Evolutionary conservation across 2,888 invertebrate species (phyloP), one percentile per base, ranked within the genome.

Genomic region (Epirrita christyi): DNA sequence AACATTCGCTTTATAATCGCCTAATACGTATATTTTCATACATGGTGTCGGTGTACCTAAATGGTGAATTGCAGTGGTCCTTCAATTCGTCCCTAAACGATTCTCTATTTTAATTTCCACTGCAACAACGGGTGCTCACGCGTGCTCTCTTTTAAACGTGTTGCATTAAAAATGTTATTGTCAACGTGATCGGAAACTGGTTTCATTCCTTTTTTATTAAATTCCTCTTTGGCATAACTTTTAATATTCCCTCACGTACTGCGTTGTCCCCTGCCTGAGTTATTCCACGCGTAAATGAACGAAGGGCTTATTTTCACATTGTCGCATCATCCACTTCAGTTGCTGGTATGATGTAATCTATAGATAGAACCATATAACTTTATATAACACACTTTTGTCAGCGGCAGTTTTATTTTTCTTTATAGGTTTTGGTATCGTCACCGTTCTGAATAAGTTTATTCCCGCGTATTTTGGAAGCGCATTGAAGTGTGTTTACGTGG

Each of bases 401-500:
- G 11, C 7, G 1, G 36, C n/a, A 3, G 10, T 29, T 45, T 10
- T 37, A 5, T 61, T 63, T 53, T 69, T 70, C 57, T 59, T 14
- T 59, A 70, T 72, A 65, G 14, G 15, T 46, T 29, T 43, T 29
- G 4, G 1, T 46, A 6, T 41, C 7, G 47, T 36, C 47, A 36
- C 32, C 11, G 28, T 34, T 45, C 13, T 36, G 44, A 44, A 40
- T 36, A 52, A 60, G 71, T 62, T 63, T 68, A 67, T 66, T 71
- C 72, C 63, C 63, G 66, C 72, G 62, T 64, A 66, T 71, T 78
- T 73, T 70, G 56, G 71, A 70, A 72, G 66, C 70, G 57, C 72
- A 85, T 78, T 79, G 71, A 79, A 72, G 77, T 79, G 63, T 66
- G 67, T 78, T 76, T 4, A 21, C 75, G 75, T 77, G 78, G 73